A percentile compares a stretch with the other conserved stretches of the same genome.
These are phyloP conservation scores for Thunnus albacares DNA, from an alignment of 2,797 vertebrate genomes.

Conservation along the genomic window DNA sequence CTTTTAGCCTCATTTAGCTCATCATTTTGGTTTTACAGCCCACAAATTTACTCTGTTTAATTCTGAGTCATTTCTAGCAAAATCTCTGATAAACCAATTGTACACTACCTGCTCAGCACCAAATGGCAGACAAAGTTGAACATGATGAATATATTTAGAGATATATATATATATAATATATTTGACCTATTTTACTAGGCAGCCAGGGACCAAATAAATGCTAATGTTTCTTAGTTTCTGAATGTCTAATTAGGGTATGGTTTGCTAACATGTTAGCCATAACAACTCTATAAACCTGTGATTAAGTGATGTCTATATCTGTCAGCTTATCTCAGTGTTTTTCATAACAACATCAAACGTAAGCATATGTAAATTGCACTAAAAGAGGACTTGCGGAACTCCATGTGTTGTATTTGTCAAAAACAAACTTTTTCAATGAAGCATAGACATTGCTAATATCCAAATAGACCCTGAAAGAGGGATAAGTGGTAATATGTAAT, in stretches of 20 bases:
- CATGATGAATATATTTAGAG: no score
- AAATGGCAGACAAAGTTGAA: no score
- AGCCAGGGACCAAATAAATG: no score
- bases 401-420: no score
- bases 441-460: background rate
- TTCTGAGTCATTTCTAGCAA: background rate
- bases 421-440: background rate
- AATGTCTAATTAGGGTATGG: no score
- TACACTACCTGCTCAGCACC: no score
- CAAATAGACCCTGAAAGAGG: background rate
- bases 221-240: no score
- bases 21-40: conserved; percentile 6
- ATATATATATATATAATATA: no score
- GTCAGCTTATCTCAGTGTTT: background rate
- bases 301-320: no score
- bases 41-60: background rate
- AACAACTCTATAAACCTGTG: background rate
- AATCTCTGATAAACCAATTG: background rate
- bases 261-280: background rate
- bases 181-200: no score
- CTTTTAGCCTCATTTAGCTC: background rate
- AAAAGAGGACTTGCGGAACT: no score
- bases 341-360: background rate
- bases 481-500: background rate
- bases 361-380: background rate